Base-by-base conservation (phyloP, 2,888 invertebrate species). In the Bruchidius siliquastri region DNA sequence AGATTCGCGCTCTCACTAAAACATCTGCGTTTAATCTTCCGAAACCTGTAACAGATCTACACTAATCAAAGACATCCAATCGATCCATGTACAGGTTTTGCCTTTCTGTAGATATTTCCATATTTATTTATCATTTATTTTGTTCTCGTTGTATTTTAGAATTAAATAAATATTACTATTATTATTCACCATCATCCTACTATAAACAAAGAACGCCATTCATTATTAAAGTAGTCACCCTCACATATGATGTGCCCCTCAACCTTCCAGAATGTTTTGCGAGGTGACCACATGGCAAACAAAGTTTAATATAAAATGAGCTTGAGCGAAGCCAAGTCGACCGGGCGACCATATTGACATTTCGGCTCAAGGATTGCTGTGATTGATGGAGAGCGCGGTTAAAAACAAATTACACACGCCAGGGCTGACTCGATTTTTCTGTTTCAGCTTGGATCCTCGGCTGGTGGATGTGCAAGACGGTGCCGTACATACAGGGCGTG, bases 381-480 rank as follows among this genome's bases (percentile, higher is more conserved):
- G 49, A 49, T 49, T 49, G 49, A 49, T 49, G 49, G 49, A 49
- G 49, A 49, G 1, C 49, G 49, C 49, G 49, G 49, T 49, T 49
- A 49, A 49, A 49, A 49, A 49, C 49, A 49, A 49, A 49, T 49
- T 49, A 49, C 49, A 49, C 49, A 49, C 49, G 49, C 49, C 49
- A 49, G 3, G 49, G 49, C 49, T 49, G 49, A 49, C 49, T 49
- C 13, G 49, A 68, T 71, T 73, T 75, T 73, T 76, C 76, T 73
- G 70, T 79, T 80, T 32, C 90, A 96, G 96, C 96, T 69, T 98
- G 98, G 98, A 93, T 97, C 83, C 91, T 98, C 67, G 97, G 98
- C 72, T 93, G 94, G 92, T 91, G 94, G 88, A 95, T 98, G 94
- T 98, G 98, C 89, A 96, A 97, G 87, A 93, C 96, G 22, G 97